Percentiles rank a stretch among this genome's conserved stretches.
Evolutionary conservation across 2,113 vertebrate genomes (phyloP).

Genomic region (Chiloscyllium plagiosum): DNA sequence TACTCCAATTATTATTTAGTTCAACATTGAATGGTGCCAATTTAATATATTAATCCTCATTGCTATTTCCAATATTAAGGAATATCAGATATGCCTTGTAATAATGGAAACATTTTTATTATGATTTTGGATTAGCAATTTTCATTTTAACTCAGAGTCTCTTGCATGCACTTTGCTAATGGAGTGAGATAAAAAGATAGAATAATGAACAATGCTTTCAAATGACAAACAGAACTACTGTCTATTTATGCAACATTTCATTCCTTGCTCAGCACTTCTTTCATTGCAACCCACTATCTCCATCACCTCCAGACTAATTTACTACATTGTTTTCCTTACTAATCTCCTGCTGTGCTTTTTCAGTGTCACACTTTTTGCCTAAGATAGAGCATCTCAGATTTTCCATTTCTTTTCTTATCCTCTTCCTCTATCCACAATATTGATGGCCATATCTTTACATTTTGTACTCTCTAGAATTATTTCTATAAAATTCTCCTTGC

Average conservation of each 20-base stretch:
- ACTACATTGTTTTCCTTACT: neutral
- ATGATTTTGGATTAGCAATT: neutral
- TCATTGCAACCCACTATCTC: too few species aligned
- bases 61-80: neutral
- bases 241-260: too few species aligned
- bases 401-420: neutral
- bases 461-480: neutral
- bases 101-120: neutral
- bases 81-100: neutral
- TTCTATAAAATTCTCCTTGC: neutral
- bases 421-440: neutral
- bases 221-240: too few species aligned
- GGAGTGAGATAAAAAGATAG: neutral
- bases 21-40: neutral
- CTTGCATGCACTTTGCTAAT: neutral
- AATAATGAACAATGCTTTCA: too few species aligned
- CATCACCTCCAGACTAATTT: too few species aligned
- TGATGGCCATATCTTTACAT: neutral
- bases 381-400: neutral
- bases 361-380: too few species aligned
- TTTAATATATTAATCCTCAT: neutral
- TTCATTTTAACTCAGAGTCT: neutral
- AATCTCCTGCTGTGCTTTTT: neutral
- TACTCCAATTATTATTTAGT: too few species aligned
- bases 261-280: too few species aligned